A percentile compares a stretch with the other conserved stretches of the same genome.
These are phyloP conservation scores for Montipora cactus DNA, from an alignment of 64 coral and sea anemone genomes.

Conservation along the genomic window DNA sequence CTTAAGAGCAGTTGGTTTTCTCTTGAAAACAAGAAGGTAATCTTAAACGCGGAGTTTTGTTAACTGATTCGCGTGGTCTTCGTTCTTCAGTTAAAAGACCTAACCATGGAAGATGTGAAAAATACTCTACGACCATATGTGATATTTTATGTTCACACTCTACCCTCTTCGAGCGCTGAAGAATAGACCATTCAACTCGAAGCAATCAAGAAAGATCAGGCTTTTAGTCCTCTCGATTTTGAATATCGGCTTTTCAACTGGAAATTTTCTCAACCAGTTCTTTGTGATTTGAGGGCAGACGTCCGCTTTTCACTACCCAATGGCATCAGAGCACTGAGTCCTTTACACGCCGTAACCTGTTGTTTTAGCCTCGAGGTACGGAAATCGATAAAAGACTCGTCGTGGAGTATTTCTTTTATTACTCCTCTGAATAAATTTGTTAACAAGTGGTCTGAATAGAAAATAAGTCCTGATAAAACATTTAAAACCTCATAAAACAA, in stretches of 20 bases:
- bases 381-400: not conserved
- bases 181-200: not conserved
- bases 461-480: slow-evolving; percentile 21
- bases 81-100: not conserved
- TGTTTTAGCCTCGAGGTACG: not conserved
- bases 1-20: slow-evolving; percentile 27
- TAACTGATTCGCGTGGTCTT: not conserved
- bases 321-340: not conserved
- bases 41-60: slow-evolving; percentile 19
- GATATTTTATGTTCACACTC: not conserved
- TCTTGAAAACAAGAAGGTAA: slow-evolving; percentile 39
- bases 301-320: not conserved
- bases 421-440: not conserved
- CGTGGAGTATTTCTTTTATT: slow-evolving; percentile 3
- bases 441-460: slow-evolving; percentile 28
- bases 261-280: not conserved
- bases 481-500: slow-evolving; percentile 23
- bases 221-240: not conserved
- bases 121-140: not conserved
- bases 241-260: no score
- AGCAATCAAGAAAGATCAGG: not conserved
- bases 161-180: not conserved
- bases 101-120: not conserved
- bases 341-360: not conserved
- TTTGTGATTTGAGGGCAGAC: no score